These are phyloP conservation scores for Charadrius vociferus DNA, from an alignment of 2,113 vertebrate genomes.

Conservation along the genomic window DNA sequence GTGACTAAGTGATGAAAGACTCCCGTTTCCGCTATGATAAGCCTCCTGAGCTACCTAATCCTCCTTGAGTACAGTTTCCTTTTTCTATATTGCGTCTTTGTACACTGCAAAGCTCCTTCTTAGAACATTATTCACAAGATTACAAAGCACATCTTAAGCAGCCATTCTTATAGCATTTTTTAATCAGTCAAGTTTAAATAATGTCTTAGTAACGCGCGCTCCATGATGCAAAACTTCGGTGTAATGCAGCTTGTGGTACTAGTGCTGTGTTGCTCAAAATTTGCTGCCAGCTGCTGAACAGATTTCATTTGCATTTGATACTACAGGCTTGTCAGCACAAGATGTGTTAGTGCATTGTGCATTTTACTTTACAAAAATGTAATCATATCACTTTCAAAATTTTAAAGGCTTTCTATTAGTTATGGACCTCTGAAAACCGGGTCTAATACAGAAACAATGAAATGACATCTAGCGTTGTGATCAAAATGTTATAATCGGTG, in stretches of 20 bases:
- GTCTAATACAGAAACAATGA: neutral
- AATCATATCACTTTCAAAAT: neutral
- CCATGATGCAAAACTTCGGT: neutral
- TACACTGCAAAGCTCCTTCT: neutral
- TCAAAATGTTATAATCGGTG: neutral
- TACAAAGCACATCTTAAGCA: neutral
- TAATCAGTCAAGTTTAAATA: slow-evolving; percentile 18
- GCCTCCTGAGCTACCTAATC: slow-evolving; percentile 34
- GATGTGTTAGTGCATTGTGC: neutral
- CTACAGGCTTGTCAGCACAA: neutral
- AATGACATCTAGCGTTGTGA: neutral
- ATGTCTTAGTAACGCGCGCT: neutral
- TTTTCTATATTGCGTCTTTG: neutral
- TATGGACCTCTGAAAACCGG: neutral
- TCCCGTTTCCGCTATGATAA: slow-evolving; percentile 13
- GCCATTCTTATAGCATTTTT: neutral
- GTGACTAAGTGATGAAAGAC: slow-evolving; percentile 7
- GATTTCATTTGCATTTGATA: neutral
- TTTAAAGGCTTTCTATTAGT: neutral
- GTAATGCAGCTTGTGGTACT: neutral
- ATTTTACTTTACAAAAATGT: neutral
- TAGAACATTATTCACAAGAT: neutral
- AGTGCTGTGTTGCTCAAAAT: neutral
- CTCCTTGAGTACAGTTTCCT: slow-evolving; percentile 1
- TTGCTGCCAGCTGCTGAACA: neutral